A percentile compares a stretch with the other conserved stretches of the same genome.
Evolutionary conservation across 30 jellyfish, hydroid and myxozoan genomes (phyloP).

Genomic region (Cassiopea xamachana): DNA sequence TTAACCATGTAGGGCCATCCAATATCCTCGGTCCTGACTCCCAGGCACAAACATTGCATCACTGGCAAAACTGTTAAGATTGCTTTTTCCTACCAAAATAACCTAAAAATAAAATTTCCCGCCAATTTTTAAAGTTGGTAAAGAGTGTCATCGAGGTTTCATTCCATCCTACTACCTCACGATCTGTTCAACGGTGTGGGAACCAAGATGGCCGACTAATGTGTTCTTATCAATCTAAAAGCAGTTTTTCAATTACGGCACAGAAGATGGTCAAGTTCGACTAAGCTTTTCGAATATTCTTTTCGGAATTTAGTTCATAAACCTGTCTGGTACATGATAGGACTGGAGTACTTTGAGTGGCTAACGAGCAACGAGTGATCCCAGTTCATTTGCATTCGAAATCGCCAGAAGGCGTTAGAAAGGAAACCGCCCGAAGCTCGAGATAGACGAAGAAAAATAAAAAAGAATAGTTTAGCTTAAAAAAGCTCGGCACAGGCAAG

Average conservation of each 20-base stretch:
- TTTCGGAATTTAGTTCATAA: background rate
- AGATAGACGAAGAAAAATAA: background rate
- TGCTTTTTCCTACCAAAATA: background rate
- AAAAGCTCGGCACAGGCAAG: background rate
- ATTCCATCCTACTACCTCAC: background rate
- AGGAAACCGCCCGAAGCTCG: conserved; percentile 52
- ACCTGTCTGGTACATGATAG: background rate
- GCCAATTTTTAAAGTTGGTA: conserved; percentile 44
- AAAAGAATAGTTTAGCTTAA: too few species aligned
- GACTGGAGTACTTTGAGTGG: background rate
- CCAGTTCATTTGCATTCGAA: background rate
- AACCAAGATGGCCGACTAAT: conserved; percentile 51
- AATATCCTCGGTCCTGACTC: background rate
- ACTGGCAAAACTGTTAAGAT: background rate
- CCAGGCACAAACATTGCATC: background rate
- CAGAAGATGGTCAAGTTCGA: background rate
- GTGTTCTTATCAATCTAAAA: background rate
- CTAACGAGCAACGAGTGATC: background rate
- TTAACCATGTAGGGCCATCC: background rate
- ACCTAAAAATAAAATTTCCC: conserved; percentile 15
- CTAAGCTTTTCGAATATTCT: background rate
- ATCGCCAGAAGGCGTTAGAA: conserved; percentile 74
- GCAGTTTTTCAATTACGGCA: background rate
- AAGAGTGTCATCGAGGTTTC: conserved; percentile 4
- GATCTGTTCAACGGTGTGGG: background rate